phyloP scores from a whole-genome alignment of 2,113 vertebrate species.

The Barnardius zonarius region DNA sequence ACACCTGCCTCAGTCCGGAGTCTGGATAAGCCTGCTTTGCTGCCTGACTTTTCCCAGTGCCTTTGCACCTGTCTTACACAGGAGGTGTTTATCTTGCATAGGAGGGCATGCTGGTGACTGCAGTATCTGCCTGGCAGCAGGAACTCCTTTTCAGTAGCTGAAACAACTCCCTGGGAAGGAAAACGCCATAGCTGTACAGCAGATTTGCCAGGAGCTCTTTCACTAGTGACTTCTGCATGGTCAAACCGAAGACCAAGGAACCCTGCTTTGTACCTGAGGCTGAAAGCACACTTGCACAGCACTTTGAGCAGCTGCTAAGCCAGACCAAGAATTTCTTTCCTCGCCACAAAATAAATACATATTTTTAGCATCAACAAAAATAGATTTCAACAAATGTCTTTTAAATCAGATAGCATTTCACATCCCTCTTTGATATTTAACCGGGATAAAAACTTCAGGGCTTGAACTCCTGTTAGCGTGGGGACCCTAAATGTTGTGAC shows the following conservation, averaged over 20 bases:
- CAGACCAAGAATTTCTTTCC: not conserved
- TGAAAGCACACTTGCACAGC: not conserved
- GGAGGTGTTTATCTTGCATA: not conserved
- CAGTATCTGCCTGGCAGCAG: not conserved
- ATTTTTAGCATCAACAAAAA: conserved; percentile 26
- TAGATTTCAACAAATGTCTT: conserved; percentile 8
- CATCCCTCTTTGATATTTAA: conserved; percentile 36
- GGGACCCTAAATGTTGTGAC: not conserved
- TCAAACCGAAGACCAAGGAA: not conserved
- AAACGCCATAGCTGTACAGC: not conserved
- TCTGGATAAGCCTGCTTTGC: not conserved
- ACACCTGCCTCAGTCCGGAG: not conserved
- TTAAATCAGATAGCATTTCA: conserved; percentile 60
- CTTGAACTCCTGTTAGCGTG: conserved; percentile 11
- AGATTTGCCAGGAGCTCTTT: not conserved
- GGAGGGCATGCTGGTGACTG: not conserved
- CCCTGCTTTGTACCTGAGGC: not conserved
- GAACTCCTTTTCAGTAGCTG: not conserved
- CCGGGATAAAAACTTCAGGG: conserved; percentile 28
- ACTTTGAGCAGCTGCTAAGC: not conserved
- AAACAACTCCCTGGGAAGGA: not conserved
- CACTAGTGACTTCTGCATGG: not conserved
- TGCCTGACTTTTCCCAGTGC: not conserved
- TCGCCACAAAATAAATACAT: not conserved
- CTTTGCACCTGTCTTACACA: not conserved